These are phyloP conservation scores for Addax nasomaculatus DNA, from an alignment of 2,113 vertebrate species.

Conservation along the genomic window DNA sequence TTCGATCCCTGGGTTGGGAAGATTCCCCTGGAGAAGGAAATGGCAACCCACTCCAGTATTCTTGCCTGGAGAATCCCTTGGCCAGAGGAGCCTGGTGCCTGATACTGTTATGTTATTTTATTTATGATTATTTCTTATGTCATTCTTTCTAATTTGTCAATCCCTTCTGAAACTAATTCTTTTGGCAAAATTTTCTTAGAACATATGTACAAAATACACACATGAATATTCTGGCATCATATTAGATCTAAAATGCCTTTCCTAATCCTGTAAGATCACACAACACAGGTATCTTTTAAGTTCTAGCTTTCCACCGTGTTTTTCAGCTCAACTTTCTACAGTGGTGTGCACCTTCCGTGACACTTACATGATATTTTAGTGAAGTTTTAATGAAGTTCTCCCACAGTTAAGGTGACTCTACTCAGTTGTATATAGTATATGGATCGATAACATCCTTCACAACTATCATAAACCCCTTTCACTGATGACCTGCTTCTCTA, in stretches of 20 bases:
- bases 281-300: background rate
- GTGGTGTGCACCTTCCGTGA: background rate
- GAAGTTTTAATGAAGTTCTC: background rate
- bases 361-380: background rate
- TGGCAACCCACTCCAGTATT: no score
- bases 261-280: background rate
- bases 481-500: background rate
- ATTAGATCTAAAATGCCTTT: background rate
- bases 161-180: background rate
- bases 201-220: background rate
- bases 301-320: background rate
- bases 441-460: background rate
- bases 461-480: background rate
- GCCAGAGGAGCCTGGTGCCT: background rate
- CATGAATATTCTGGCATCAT: background rate
- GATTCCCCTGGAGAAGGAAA: no score
- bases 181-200: background rate
- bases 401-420: background rate
- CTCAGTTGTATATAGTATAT: background rate
- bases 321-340: background rate
- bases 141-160: background rate
- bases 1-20: no score
- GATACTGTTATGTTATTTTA: background rate
- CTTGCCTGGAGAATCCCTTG: no score
- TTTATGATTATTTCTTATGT: background rate